phyloP scores from a whole-genome alignment of 64 coral and sea anemone genomes.

The Stichodactyla mertensii region DNA sequence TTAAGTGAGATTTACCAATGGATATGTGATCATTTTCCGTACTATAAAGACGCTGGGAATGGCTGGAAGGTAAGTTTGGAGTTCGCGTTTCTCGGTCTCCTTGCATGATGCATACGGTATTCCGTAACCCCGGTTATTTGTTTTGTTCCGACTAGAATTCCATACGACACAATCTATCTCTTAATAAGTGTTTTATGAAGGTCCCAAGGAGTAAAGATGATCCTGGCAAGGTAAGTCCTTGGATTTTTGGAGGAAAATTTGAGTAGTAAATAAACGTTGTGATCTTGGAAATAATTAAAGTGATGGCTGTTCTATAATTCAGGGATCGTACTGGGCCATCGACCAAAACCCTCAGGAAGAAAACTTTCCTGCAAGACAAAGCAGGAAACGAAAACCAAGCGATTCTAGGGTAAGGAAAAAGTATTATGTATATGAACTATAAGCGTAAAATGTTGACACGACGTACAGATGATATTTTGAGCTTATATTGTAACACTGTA shows the following conservation, averaged over 20 bases:
- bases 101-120: neutral
- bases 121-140: slow-evolving; percentile 11
- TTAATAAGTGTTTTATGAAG: slow-evolving; percentile 99
- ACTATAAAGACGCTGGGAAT: slow-evolving; percentile 98
- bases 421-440: neutral
- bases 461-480: neutral
- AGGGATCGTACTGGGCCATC: slow-evolving; percentile 99
- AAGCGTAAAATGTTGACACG: too few species aligned
- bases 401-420: slow-evolving; percentile 67
- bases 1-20: slow-evolving; percentile 99
- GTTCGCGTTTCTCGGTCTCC: neutral
- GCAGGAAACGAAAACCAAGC: slow-evolving; percentile 76
- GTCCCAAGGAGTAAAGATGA: slow-evolving; percentile 94
- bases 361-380: slow-evolving; percentile 60
- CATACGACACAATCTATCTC: slow-evolving; percentile 87
- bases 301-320: slow-evolving; percentile 18
- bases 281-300: neutral
- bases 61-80: slow-evolving; percentile 84
- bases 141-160: slow-evolving; percentile 68
- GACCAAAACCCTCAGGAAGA: slow-evolving; percentile 96
- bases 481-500: neutral
- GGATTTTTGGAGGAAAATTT: neutral
- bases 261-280: neutral
- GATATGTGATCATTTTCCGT: slow-evolving; percentile 98
- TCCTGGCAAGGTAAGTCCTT: slow-evolving; percentile 80